These are phyloP conservation scores for Psophia crepitans DNA, from an alignment of 2,113 vertebrate genomes.

Conservation along the genomic window DNA sequence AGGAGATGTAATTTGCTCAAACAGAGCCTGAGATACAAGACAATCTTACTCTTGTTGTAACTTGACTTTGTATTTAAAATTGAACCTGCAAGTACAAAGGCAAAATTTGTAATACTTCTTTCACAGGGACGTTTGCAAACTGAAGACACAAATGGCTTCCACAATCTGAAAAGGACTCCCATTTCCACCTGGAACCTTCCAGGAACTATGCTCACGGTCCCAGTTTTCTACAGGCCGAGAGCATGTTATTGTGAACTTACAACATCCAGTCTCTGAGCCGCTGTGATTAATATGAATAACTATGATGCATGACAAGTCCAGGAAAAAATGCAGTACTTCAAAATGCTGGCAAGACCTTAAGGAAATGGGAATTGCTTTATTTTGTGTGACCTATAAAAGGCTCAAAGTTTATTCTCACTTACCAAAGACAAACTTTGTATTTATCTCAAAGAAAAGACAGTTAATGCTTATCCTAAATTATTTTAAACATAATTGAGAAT, in stretches of 20 bases:
- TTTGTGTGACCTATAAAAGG: not conserved
- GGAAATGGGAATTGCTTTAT: not conserved
- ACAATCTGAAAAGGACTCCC: not conserved
- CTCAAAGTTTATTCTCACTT: not conserved
- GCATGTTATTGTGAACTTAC: not conserved
- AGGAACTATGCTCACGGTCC: not conserved
- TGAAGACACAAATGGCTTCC: not conserved
- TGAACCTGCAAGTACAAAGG: not conserved
- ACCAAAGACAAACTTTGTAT: not conserved
- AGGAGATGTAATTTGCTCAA: not conserved
- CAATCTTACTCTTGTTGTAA: not conserved
- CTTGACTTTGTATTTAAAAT: not conserved
- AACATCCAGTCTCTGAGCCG: not conserved
- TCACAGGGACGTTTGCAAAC: not conserved
- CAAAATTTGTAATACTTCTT: not conserved
- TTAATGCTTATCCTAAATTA: not conserved
- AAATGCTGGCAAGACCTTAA: constrained; percentile 1
- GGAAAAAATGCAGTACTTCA: constrained; percentile 23
- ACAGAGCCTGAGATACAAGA: not conserved
- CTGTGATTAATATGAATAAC: not conserved
- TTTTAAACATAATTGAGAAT: not conserved
- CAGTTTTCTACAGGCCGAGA: not conserved
- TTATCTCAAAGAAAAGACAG: not conserved
- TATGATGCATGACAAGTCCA: not conserved
- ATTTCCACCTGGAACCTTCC: not conserved